phyloP scores from a whole-genome alignment of 2,888 invertebrate genomes.

The Thymelicus lineola region DNA sequence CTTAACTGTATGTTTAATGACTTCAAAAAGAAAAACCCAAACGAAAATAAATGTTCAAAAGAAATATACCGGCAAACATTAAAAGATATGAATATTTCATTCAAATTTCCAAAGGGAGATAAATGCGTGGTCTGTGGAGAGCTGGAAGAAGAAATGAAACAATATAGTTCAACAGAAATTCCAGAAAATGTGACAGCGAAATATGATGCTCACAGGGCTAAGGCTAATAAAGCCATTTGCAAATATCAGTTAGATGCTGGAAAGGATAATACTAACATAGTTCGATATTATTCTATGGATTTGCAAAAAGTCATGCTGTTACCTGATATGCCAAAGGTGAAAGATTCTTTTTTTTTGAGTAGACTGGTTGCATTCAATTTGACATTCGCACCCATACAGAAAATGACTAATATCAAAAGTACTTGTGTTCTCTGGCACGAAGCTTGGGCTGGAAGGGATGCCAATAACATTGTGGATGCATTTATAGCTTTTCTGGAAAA shows the following conservation, averaged over 20 bases:
- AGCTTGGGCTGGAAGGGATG: conserved; percentile 40
- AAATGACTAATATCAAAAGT: conserved; percentile 35
- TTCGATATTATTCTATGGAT: conserved; percentile 3
- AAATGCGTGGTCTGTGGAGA: conserved; percentile 28
- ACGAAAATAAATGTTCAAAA: conserved; percentile 27
- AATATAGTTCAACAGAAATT: conserved; percentile 28
- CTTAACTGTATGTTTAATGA: conserved; percentile 28
- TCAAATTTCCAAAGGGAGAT: conserved; percentile 36
- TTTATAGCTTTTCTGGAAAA: conserved; percentile 37
- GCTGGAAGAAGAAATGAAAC: conserved; percentile 33
- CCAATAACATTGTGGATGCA: conserved; percentile 41
- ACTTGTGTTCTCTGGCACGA: conserved; percentile 42
- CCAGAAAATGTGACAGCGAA: conserved; percentile 28
- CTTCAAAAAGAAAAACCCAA: conserved; percentile 26
- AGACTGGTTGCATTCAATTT: conserved; percentile 41
- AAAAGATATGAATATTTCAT: conserved; percentile 37
- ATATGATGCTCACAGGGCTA: conserved; percentile 34
- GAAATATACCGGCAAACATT: conserved; percentile 35
- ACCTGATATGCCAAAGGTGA: conserved; percentile 34
- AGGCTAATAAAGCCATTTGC: conserved; percentile 36
- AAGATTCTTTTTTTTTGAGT: conserved; percentile 40
- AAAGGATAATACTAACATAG: conserved; percentile 16
- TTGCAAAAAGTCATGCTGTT: conserved; percentile 12
- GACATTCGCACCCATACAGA: conserved; percentile 40
- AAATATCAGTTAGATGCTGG: conserved; percentile 30